Percentiles rank a stretch among this genome's conserved stretches.
These are phyloP conservation scores for Ecliptopera silaceata DNA, from an alignment of 2,888 invertebrate species.

Conservation along the genomic window DNA sequence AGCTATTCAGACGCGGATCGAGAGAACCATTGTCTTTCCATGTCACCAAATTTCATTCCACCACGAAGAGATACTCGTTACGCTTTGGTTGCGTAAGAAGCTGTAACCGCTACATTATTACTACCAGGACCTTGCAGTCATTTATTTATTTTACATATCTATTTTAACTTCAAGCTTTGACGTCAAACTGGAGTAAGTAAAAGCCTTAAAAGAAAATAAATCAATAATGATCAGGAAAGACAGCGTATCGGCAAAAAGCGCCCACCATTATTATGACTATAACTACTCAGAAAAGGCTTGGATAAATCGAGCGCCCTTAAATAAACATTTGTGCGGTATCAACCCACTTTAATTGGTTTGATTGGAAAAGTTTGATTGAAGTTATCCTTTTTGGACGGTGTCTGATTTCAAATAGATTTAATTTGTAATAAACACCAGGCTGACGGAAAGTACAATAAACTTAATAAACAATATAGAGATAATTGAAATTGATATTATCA, in stretches of 20 bases:
- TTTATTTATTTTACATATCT: not conserved
- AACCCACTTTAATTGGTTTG: constrained; percentile 34
- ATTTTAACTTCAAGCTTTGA: too few species aligned
- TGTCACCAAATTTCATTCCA: constrained; percentile 34
- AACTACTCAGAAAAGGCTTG: constrained; percentile 1
- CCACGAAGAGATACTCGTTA: constrained; percentile 22
- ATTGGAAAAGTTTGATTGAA: constrained; percentile 41
- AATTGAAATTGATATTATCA: not conserved
- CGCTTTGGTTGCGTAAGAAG: not conserved
- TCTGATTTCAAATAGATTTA: constrained; percentile 32
- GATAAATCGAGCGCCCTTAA: constrained; percentile 26
- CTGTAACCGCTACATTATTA: not conserved
- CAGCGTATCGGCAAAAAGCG: not conserved
- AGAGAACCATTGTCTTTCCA: constrained; percentile 32
- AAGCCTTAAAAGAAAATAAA: too few species aligned
- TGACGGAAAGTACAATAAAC: constrained; percentile 6
- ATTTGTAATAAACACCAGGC: constrained; percentile 28
- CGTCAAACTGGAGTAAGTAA: too few species aligned
- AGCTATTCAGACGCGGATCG: constrained; percentile 37
- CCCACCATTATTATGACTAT: not conserved
- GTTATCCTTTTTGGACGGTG: constrained; percentile 32
- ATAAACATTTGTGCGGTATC: constrained; percentile 32
- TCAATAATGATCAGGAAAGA: too few species aligned
- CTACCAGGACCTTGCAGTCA: not conserved
- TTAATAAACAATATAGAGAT: not conserved